These are phyloP conservation scores for Myiopsitta monachus DNA, from an alignment of 2,113 vertebrate species.

Conservation along the genomic window DNA sequence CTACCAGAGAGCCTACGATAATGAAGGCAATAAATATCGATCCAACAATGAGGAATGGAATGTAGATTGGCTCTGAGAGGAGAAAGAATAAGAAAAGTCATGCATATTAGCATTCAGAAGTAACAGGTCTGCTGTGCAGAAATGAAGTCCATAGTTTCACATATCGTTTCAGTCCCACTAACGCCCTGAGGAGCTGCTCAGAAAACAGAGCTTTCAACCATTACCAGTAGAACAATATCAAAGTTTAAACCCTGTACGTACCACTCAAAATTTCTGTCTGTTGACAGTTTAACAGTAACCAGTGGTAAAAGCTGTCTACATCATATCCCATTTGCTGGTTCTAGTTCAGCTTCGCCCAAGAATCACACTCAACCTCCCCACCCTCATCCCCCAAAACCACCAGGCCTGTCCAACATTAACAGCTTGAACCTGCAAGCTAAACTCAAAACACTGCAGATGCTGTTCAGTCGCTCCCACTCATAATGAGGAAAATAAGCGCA, in stretches of 20 bases:
- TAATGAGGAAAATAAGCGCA: background rate
- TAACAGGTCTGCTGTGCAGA: background rate
- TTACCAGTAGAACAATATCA: background rate
- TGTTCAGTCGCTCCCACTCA: background rate
- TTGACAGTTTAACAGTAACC: background rate
- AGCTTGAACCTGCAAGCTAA: background rate
- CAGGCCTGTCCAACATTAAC: background rate
- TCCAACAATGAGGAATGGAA: slow-evolving; percentile 96
- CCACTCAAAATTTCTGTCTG: background rate
- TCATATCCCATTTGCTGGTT: fast-evolving
- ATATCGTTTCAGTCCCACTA: background rate
- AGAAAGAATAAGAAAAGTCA: background rate
- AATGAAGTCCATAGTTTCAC: background rate
- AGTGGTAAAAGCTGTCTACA: background rate
- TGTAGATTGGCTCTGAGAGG: slow-evolving; percentile 87
- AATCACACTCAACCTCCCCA: background rate
- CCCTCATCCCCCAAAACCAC: background rate
- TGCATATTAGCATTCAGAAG: background rate
- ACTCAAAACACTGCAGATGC: background rate
- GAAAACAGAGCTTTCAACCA: background rate
- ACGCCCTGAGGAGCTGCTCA: background rate
- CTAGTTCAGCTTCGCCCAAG: background rate
- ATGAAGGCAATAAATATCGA: slow-evolving; percentile 97
- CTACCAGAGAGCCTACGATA: slow-evolving; percentile 91
- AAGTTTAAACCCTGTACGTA: background rate